These are phyloP conservation scores for Trichomycterus rosablanca DNA, from an alignment of 2,113 vertebrate species.

Conservation along the genomic window DNA sequence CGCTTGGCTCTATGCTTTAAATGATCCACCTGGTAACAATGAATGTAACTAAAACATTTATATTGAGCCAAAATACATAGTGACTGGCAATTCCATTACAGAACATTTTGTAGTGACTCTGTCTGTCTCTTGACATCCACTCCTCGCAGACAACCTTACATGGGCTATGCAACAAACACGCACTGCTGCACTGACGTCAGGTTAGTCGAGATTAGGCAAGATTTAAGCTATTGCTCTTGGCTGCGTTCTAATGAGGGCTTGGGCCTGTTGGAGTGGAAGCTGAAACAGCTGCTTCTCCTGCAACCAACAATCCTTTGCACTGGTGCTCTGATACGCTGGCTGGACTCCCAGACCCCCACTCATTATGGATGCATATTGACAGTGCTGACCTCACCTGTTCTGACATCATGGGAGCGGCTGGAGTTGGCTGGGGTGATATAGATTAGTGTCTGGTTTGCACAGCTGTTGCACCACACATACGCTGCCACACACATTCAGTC, in stretches of 20 bases:
- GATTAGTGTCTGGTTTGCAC: constrained; percentile 20
- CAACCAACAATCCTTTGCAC: constrained; percentile 16
- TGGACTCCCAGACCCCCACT: constrained; percentile 17
- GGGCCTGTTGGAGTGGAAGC: neutral
- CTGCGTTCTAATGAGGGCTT: neutral
- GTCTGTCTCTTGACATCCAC: neutral
- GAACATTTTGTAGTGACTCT: neutral
- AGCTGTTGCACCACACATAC: constrained; percentile 19
- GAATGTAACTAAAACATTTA: too few species aligned
- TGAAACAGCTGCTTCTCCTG: constrained; percentile 2
- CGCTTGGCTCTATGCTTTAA: too few species aligned
- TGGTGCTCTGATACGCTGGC: constrained; percentile 21
- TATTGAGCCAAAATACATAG: too few species aligned
- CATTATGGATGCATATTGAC: constrained; percentile 27
- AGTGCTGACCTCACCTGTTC: constrained; percentile 37
- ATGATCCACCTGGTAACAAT: too few species aligned
- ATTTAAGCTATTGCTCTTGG: constrained; percentile 19
- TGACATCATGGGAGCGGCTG: constrained; percentile 44
- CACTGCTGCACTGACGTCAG: neutral
- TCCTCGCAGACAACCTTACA: too few species aligned
- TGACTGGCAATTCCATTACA: too few species aligned
- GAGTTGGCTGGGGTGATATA: constrained; percentile 1
- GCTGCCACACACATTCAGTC: constrained; percentile 14
- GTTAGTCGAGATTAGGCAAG: constrained; percentile 20
- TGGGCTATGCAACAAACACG: neutral